phyloP scores from a whole-genome alignment of 2,113 vertebrate genomes.

The Apteryx owenii region DNA sequence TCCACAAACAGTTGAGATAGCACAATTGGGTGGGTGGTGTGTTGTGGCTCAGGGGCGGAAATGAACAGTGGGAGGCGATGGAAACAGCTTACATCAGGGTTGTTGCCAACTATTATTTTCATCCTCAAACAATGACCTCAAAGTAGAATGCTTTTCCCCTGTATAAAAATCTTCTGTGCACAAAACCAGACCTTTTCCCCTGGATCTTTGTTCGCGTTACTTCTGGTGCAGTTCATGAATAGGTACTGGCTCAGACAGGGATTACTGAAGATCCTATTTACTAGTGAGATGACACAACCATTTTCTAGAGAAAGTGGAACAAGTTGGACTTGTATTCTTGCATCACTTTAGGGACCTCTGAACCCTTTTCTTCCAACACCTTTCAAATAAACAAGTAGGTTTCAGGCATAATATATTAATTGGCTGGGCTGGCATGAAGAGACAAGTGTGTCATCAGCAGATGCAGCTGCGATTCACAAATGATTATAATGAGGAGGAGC shows the following conservation, averaged over 20 bases:
- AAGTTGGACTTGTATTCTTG: not conserved
- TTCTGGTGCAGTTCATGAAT: not conserved
- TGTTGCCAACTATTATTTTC: not conserved
- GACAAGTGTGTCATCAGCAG: not conserved
- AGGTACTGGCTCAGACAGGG: not conserved
- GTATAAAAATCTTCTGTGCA: not conserved
- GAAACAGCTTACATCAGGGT: not conserved
- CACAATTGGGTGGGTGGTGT: not conserved
- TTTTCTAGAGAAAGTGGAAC: not conserved
- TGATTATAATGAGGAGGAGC: not conserved
- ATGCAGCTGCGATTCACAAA: not conserved
- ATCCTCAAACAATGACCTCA: not conserved
- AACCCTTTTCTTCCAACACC: not conserved
- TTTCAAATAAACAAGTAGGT: not conserved
- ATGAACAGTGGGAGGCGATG: not conserved
- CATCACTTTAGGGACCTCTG: not conserved
- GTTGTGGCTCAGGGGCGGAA: not conserved
- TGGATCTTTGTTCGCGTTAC: not conserved
- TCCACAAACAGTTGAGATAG: not conserved
- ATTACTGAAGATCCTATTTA: not conserved
- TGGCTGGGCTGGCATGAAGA: not conserved
- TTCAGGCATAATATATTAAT: not conserved
- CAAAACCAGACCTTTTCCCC: not conserved
- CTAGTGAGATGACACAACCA: not conserved
- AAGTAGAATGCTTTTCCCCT: not conserved